phyloP scores from a whole-genome alignment of 2,797 vertebrate genomes.

The Clarias laeviceps region DNA sequence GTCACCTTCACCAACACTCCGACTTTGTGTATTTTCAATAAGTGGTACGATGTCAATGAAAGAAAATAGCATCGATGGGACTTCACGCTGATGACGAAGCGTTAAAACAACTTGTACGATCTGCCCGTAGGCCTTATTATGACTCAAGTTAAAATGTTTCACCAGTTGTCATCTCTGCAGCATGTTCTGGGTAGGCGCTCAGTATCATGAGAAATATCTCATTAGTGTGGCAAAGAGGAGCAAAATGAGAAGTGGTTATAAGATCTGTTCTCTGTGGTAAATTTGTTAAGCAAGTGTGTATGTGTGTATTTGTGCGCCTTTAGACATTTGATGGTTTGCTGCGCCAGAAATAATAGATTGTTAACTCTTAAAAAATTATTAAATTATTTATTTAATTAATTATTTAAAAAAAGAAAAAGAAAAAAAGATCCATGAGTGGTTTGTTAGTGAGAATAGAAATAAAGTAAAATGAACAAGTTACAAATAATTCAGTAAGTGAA shows the following conservation, averaged over 20 bases:
- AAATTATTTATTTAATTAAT: too few species aligned
- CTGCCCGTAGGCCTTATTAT: not conserved
- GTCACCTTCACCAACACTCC: not conserved
- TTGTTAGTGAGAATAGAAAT: not conserved
- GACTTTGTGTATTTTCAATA: slow-evolving; percentile 1
- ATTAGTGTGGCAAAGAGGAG: slow-evolving; percentile 44
- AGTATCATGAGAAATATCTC: slow-evolving; percentile 55
- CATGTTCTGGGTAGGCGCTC: slow-evolving; percentile 35
- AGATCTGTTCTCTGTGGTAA: slow-evolving; percentile 25
- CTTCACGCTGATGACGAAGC: not conserved
- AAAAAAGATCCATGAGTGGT: not conserved
- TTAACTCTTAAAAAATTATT: not conserved
- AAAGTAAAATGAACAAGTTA: not conserved
- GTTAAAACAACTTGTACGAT: not conserved
- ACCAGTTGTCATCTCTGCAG: slow-evolving; percentile 19
- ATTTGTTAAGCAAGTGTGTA: not conserved
- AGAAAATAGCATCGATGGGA: not conserved
- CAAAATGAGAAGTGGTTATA: slow-evolving; percentile 36
- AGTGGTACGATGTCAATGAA: slow-evolving; percentile 7
- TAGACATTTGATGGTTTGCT: not conserved
- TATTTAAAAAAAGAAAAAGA: not conserved
- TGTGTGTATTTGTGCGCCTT: not conserved
- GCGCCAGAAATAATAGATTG: not conserved
- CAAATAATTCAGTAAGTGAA: not conserved
- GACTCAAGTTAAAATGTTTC: not conserved